phyloP scores from a whole-genome alignment of 2,888 invertebrate genomes.

The Trileptium ribeirensis region DNA sequence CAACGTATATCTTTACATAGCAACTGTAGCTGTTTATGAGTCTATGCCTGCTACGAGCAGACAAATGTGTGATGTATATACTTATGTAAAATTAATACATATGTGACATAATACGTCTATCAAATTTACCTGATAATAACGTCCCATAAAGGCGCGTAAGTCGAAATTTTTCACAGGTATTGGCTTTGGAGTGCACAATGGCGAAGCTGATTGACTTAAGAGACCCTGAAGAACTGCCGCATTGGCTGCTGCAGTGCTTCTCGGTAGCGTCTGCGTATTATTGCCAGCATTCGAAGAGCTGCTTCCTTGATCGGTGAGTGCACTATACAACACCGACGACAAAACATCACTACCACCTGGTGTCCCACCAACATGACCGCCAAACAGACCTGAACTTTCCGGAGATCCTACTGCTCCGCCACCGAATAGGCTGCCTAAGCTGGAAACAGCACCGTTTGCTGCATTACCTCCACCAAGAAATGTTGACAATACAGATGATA shows the following conservation, averaged over 20 bases:
- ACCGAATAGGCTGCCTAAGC: conserved; percentile 44
- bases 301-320: conserved; percentile 44
- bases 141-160: conserved; percentile 47
- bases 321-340: conserved; percentile 49
- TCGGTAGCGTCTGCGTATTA: conserved; percentile 26
- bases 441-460: conserved; percentile 9
- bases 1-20: too few relatives aligned
- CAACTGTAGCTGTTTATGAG: too few relatives aligned
- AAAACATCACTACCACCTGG: conserved; percentile 27
- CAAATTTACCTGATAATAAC: conserved; percentile 45
- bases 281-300: conserved; percentile 1
- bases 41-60: too few relatives aligned
- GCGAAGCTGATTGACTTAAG: conserved; percentile 47
- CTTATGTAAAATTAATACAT: not conserved
- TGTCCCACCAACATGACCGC: not conserved
- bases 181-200: conserved; percentile 49
- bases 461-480: not conserved
- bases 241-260: conserved; percentile 31
- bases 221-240: conserved; percentile 49
- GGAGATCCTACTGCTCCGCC: conserved; percentile 42
- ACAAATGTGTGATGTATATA: conserved; percentile 17
- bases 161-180: conserved; percentile 45
- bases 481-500: not conserved
- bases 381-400: conserved; percentile 38
- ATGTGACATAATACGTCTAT: too few relatives aligned